Base-by-base conservation (phyloP, 2,888 invertebrate species). In the Sminthurinus aureus region DNA sequence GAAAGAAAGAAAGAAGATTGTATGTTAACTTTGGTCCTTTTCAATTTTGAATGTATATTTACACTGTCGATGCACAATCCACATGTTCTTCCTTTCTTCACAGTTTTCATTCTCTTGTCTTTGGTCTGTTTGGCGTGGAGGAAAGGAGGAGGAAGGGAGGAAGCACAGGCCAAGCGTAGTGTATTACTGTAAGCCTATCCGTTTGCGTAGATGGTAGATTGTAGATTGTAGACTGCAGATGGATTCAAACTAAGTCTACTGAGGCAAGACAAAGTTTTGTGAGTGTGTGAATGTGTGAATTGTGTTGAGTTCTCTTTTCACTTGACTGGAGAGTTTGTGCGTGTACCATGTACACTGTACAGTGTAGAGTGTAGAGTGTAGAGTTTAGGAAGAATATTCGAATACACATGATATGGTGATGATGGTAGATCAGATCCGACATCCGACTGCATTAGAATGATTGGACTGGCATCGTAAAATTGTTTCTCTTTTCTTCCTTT, bases 371-470 rank as follows among this genome's bases (percentile, higher is more conserved):
- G 52, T n/a, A 38, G 2, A 20, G n/a, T 78, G 18, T 66, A 38
- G 1, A 67, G 18, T 0, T 38, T 22, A 67, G 79, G 22, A 20
- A 64, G 66, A 79, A 26, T 11, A 64, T 13, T 38, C 6, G 66
- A 18, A 76, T 52, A 67, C 71, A 77, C 18, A 79, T 75, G 50
- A n/a, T 74, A 71, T 67, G 67, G 75, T 75, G 83, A 83, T 79
- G 80, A 83, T 83, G 79, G 79, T 80, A 75, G 83, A 83, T 83
- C 79, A 83, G 79, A 83, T 83, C 83, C 79, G 83, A 83, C 83
- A 83, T 83, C 83, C 79, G 83, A 83, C 83, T 83, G 83, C 83
- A 83, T 83, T 83, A 83, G 80, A 83, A 83, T 83, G 83, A 83
- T 83, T 83, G 79, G 79, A 79, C 79, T 52, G 69, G 79, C 69